Base-by-base conservation (phyloP, 2,797 vertebrate species). In the Protonibea diacanthus region DNA sequence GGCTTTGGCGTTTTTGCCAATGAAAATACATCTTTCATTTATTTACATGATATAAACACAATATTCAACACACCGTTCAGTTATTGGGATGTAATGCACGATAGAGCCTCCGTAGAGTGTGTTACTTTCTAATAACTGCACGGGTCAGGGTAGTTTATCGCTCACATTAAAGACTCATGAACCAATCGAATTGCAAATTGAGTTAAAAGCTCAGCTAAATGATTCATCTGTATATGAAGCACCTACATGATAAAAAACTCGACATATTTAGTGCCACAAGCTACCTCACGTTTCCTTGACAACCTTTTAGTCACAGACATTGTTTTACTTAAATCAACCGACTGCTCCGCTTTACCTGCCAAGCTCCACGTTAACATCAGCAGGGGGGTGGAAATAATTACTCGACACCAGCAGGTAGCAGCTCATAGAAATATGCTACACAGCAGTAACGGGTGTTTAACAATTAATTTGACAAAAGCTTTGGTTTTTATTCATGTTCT, bases 341-440 rank as follows among this genome's bases (percentile, higher is more conserved):
- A 47, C 17, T 55, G 47, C 53, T 48, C 29, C 6, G 29, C 23
- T 21, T 27, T 29, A 72, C 38, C 49, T 25, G 4, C 17, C 21
- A 25, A 15, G 53, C 13, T n/a, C 13, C 59, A 64, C 10, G 25
- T 72, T 76, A 65, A 55, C 53, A 67, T 55, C 73, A 76, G 71
- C 64, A 44, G 78, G 78, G 29, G 15, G 55, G 13, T 57, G 57
- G 58, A 45, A 64, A 66, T 81, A 71, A 87, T 82, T 57, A 80
- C 47, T 53, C 18, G 11, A 5, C 11, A 48, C 14, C 74, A 40
- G 69, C 71, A 74, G 76, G 68, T 17, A 69, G 69, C 48, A 7
- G 67, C 64, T 74, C 8, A 49, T 11, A n/a, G 40, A 64, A 74
- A 73, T 27, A 61, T 69, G 57, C 42, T 76, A 23, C 71, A 53